Evolutionary conservation across 2,888 invertebrate genomes (phyloP).

Genomic region (Caenorhabditis zanzibari): DNA sequence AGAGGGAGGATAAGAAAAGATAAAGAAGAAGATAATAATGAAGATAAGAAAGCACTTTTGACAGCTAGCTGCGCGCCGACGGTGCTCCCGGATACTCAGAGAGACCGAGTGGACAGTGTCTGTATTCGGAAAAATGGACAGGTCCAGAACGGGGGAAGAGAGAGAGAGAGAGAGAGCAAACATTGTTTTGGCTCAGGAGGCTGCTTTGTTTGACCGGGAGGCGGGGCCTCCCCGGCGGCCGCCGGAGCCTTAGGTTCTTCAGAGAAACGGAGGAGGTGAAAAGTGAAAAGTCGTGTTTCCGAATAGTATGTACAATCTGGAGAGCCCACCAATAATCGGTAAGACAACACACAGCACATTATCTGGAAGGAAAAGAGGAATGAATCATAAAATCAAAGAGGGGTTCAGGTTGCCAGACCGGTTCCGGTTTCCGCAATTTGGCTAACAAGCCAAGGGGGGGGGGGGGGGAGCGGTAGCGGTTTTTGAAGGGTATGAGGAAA

Average conservation of each 20-base stretch:
- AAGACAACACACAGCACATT: conserved; percentile 7
- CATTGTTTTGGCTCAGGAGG: neutral
- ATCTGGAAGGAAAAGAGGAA: conserved; percentile 29
- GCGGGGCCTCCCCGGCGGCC: neutral
- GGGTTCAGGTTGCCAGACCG: conserved; percentile 1
- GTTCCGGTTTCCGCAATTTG: conserved; percentile 49
- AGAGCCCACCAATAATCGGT: conserved; percentile 20
- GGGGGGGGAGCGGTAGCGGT: conserved; percentile 25
- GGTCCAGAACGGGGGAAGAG: neutral
- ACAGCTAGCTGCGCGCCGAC: too few relatives aligned
- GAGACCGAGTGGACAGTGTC: too few relatives aligned
- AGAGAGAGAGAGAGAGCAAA: neutral
- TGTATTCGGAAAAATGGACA: neutral
- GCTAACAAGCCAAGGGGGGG: too few relatives aligned
- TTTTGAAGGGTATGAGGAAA: neutral
- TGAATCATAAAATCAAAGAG: conserved; percentile 57
- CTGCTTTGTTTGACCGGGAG: neutral
- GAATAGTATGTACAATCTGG: too few relatives aligned
- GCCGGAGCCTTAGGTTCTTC: conserved; percentile 28
- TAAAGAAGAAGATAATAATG: conserved; percentile 44
- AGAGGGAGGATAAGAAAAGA: neutral
- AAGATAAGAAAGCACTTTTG: conserved; percentile 57
- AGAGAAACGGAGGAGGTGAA: conserved; percentile 38
- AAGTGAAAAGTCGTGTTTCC: conserved; percentile 67
- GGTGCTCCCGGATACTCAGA: too few relatives aligned